Percentiles rank a stretch among this genome's conserved stretches.
These are phyloP conservation scores for Myiotriccus ornatus DNA, from an alignment of 2,797 vertebrate species.

Conservation along the genomic window DNA sequence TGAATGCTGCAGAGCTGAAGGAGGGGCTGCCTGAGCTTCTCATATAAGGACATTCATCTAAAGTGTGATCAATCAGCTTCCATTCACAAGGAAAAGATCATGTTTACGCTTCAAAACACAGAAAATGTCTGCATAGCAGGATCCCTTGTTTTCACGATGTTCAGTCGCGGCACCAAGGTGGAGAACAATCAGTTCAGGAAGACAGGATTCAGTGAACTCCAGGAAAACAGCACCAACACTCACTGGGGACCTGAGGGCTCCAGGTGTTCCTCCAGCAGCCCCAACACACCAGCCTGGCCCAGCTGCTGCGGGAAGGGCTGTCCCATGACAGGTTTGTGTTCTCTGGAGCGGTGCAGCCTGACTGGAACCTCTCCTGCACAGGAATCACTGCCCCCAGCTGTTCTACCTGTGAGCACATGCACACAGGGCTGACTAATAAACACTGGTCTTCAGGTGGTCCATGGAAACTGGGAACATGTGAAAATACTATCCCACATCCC, in stretches of 20 bases:
- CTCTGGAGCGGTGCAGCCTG: fast-evolving
- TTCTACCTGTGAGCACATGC: fast-evolving
- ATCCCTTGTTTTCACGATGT: background rate
- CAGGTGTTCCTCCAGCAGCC: background rate
- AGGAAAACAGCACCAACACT: background rate
- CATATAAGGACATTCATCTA: background rate
- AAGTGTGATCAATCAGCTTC: fast-evolving
- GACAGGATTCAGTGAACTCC: too few relatives aligned
- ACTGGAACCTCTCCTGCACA: background rate
- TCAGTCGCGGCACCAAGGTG: fast-evolving
- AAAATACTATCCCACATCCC: background rate
- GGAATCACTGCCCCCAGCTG: fast-evolving
- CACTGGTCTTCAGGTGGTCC: fast-evolving
- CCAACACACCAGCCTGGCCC: background rate
- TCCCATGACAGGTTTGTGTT: fast-evolving
- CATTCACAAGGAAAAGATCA: background rate
- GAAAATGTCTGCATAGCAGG: background rate
- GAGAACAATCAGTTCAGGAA: background rate
- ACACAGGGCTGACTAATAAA: fast-evolving
- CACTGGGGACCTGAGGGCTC: fast-evolving
- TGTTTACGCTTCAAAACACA: fast-evolving
- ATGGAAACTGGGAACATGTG: fast-evolving
- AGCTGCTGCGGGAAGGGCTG: background rate
- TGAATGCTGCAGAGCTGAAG: background rate
- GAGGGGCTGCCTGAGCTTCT: background rate